Conservation (phyloP, 2,113 vertebrate species). For the Dipodomys stephensi region DNA sequence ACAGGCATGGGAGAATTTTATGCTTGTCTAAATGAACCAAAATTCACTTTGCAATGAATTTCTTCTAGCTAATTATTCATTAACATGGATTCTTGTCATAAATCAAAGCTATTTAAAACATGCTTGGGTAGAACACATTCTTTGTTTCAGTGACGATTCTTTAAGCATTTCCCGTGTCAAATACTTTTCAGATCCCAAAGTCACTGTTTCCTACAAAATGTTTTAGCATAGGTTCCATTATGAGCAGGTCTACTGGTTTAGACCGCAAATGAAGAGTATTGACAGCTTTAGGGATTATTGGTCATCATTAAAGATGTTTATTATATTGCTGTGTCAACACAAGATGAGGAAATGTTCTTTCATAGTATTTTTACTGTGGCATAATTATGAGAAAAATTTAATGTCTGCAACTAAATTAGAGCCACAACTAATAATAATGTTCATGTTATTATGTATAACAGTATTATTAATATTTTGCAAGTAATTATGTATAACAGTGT, state of each 20-base stretch:
- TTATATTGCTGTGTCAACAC: neutral
- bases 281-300: neutral
- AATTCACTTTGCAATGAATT: constrained; percentile 78
- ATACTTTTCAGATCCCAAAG: constrained; percentile 47
- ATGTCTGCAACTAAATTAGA: constrained; percentile 23
- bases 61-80: constrained; percentile 73
- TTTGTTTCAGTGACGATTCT: constrained; percentile 56
- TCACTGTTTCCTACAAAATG: constrained; percentile 53
- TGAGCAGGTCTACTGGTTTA: constrained; percentile 23
- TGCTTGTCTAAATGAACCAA: constrained; percentile 77
- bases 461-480: neutral
- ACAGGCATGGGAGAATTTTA: constrained; percentile 67
- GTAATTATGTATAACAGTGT: neutral
- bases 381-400: constrained; percentile 16
- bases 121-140: constrained; percentile 56
- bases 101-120: constrained; percentile 77
- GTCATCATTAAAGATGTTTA: neutral
- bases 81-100: constrained; percentile 66
- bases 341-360: constrained; percentile 34
- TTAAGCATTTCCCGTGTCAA: constrained; percentile 63
- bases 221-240: neutral
- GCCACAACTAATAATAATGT: constrained; percentile 1
- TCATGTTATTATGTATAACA: neutral
- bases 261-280: neutral
- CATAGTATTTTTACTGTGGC: constrained; percentile 21